These are phyloP conservation scores for Rhingia campestris DNA, from an alignment of 2,888 invertebrate genomes.

Conservation along the genomic window DNA sequence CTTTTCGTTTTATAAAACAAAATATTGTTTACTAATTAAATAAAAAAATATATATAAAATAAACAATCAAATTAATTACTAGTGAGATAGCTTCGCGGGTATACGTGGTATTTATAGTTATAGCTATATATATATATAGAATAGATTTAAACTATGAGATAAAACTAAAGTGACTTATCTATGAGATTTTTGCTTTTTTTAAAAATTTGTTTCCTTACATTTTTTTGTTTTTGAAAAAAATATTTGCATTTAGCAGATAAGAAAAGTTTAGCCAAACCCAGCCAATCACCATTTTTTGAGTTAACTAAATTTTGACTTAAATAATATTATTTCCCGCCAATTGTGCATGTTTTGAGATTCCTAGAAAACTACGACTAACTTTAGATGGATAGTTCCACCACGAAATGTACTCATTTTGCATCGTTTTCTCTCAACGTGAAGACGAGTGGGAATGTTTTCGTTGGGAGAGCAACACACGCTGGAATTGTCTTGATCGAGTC, in stretches of 20 bases:
- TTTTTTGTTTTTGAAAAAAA: background rate
- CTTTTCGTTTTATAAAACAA: slow-evolving; percentile 29
- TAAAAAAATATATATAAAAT: slow-evolving; percentile 34
- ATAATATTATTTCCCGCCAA: slow-evolving; percentile 1
- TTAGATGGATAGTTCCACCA: background rate
- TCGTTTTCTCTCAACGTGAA: slow-evolving; percentile 83
- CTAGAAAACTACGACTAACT: slow-evolving; percentile 58
- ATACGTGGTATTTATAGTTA: slow-evolving; percentile 25
- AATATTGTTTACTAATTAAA: slow-evolving; percentile 46
- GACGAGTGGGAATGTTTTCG: slow-evolving; percentile 87
- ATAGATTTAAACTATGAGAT: slow-evolving; percentile 68
- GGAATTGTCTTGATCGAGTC: slow-evolving; percentile 85
- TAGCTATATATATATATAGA: no score
- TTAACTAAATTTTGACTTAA: slow-evolving; percentile 8
- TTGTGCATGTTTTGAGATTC: slow-evolving; percentile 69
- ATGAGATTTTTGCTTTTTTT: slow-evolving; percentile 60
- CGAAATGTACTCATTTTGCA: slow-evolving; percentile 20
- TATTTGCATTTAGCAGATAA: background rate
- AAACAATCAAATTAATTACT: slow-evolving; percentile 52
- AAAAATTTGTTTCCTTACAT: background rate
- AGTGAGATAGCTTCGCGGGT: slow-evolving; percentile 66
- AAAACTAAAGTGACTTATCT: slow-evolving; percentile 48
- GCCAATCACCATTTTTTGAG: slow-evolving; percentile 32
- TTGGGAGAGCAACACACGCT: slow-evolving; percentile 90
- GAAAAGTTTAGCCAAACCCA: slow-evolving; percentile 31